Evolutionary conservation across 2,888 invertebrate genomes (phyloP), one percentile per base, ranked within the genome.

Genomic region (Rhyacophila evoluta): DNA sequence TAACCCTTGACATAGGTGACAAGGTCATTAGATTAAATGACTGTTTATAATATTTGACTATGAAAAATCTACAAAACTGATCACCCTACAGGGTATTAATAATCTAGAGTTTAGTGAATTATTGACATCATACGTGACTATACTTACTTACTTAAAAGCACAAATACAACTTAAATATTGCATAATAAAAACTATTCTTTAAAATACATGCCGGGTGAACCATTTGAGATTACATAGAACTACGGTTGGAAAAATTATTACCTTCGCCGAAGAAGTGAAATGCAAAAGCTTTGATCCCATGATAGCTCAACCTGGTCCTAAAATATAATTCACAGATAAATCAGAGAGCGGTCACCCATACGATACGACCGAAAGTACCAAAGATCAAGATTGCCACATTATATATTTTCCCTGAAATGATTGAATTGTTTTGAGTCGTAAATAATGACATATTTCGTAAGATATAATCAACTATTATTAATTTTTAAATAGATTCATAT

Each of bases 221-320:
- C 15, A 36, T 12, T 2, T 6, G 15, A 10, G 4, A 37, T n/a
- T 39, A 29, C 27, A 68, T 27, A 28, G 38, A 70, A 12, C 70
- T 70, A 38, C 29, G n/a, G 36, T 75, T 19, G 27, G 19, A 76
- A 25, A 55, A 19, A 33, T 39, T 29, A 73, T 79, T 79, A 79
- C 79, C 79, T 72, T 79, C n/a, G 77, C 77, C 12, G 77, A 73
- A 28, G 77, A 79, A 68, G 77, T 41, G 33, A 79, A 72, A 74
- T 79, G 37, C 33, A 79, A 72, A 12, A 79, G 39, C 68, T 77
- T 79, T 8, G 79, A 79, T 15, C 79, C 79, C 79, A 79, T 79
- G 39, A 36, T 72, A 27, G 27, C 27, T 39, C 28, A 33, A 29
- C 19, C 28, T 29, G 27, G 19, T 69, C 12, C 69, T 29, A 29